Evolutionary conservation across 2,888 invertebrate genomes (phyloP).

Genomic region (Chorisops tibialis): DNA sequence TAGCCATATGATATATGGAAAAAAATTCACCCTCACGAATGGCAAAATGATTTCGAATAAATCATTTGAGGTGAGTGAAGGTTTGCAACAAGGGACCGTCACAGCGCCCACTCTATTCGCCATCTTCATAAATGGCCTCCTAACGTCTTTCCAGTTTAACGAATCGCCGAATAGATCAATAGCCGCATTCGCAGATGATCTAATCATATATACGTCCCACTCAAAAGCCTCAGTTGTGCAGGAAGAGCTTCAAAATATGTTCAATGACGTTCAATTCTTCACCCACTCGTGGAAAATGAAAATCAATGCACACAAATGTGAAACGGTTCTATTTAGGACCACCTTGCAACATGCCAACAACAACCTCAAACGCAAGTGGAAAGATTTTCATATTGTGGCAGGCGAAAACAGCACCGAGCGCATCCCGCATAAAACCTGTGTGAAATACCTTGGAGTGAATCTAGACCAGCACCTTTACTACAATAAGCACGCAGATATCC

Average conservation of each 20-base stretch:
- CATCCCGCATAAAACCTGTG: background rate
- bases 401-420: too few species aligned
- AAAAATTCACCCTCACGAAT: background rate
- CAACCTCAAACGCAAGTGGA: conserved; percentile 1
- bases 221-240: background rate
- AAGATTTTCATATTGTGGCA: background rate
- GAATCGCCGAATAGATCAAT: background rate
- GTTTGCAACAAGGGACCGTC: conserved; percentile 5
- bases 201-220: background rate
- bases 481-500: background rate
- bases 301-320: conserved; percentile 12
- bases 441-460: conserved; percentile 5
- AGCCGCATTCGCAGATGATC: conserved; percentile 11
- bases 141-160: background rate
- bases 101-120: conserved; percentile 2
- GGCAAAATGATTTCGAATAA: background rate
- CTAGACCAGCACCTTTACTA: conserved; percentile 1
- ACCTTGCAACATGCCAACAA: background rate
- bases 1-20: background rate
- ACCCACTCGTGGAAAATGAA: conserved; percentile 1
- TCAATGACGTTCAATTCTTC: background rate
- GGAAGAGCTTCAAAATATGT: background rate
- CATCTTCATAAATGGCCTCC: background rate
- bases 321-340: background rate
- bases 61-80: background rate